These are phyloP conservation scores for Elachura formosa DNA, from an alignment of 2,113 vertebrate species.

Conservation along the genomic window DNA sequence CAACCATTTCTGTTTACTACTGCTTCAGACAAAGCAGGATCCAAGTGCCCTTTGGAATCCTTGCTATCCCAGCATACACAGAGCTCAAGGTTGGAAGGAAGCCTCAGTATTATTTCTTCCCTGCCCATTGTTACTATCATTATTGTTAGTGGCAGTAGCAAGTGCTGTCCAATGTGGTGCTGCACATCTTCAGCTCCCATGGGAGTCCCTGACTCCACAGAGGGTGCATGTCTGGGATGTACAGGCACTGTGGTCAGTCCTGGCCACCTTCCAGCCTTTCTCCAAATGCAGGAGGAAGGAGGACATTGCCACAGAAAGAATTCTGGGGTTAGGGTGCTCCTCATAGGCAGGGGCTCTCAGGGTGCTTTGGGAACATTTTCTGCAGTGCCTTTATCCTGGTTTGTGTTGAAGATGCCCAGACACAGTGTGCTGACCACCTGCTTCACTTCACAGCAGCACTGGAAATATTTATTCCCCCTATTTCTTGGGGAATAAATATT, in stretches of 20 bases:
- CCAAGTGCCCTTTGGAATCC: not conserved
- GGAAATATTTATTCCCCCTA: no score
- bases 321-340: not conserved
- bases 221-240: not conserved
- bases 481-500: not conserved
- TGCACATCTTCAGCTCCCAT: not conserved
- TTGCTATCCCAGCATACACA: not conserved
- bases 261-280: not conserved
- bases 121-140: not conserved
- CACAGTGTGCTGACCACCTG: not conserved
- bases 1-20: not conserved
- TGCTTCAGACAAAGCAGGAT: not conserved
- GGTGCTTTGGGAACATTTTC: not conserved
- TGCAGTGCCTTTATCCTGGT: not conserved
- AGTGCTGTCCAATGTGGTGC: not conserved
- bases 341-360: accelerated
- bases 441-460: not conserved
- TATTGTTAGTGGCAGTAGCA: not conserved
- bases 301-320: not conserved
- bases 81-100: not conserved
- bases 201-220: not conserved
- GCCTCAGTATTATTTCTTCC: not conserved
- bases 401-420: not conserved
- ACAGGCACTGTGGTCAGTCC: not conserved
- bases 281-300: not conserved